phyloP scores from a whole-genome alignment of 2,888 invertebrate genomes.

The Actias luna region DNA sequence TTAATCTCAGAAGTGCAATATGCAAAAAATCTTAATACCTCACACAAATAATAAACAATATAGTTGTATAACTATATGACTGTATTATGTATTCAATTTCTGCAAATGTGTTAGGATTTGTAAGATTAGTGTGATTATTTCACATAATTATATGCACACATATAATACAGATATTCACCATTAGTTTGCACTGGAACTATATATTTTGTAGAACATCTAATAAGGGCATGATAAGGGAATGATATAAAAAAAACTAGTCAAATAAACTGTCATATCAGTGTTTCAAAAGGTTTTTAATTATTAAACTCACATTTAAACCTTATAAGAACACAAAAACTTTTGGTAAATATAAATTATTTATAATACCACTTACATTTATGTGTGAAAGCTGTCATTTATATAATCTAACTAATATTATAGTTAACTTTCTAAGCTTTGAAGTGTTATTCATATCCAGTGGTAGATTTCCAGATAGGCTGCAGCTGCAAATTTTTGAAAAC shows the following conservation, averaged over 20 bases:
- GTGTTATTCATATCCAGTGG: too few relatives aligned
- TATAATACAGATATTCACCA: background rate
- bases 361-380: too few relatives aligned
- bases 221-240: background rate
- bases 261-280: background rate
- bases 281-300: background rate
- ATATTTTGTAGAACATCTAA: background rate
- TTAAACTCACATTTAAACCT: background rate
- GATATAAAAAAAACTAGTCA: background rate
- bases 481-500: too few relatives aligned
- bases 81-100: background rate
- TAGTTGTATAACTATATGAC: background rate
- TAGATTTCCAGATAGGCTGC: too few relatives aligned
- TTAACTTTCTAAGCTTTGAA: too few relatives aligned
- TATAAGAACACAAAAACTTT: background rate
- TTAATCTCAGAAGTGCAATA: background rate
- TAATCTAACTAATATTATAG: too few relatives aligned
- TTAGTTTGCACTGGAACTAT: background rate
- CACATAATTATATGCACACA: background rate
- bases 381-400: too few relatives aligned
- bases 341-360: background rate
- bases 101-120: background rate
- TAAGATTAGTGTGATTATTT: background rate
- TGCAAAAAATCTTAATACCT: background rate
- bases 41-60: background rate